A percentile compares a stretch with the other conserved stretches of the same genome.
Conservation (phyloP, 2,888 invertebrate species). For the Orthosia gracilis region DNA sequence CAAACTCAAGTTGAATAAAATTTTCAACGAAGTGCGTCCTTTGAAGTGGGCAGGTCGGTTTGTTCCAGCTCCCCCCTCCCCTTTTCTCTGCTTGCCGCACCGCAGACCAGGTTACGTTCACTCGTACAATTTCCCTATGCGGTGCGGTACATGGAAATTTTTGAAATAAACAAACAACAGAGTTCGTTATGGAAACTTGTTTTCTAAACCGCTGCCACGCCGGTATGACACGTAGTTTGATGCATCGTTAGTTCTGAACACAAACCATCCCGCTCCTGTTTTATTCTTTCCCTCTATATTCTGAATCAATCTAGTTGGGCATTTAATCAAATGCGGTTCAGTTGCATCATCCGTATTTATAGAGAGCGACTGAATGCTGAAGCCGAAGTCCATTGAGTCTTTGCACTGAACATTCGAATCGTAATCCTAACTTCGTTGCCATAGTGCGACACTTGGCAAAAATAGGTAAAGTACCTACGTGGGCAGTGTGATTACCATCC, state of each 20-base stretch:
- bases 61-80: slow-evolving; percentile 21
- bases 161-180: slow-evolving; percentile 55
- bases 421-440: not conserved
- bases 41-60: slow-evolving; percentile 71
- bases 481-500: not conserved
- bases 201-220: slow-evolving; percentile 29
- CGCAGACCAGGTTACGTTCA: slow-evolving; percentile 58
- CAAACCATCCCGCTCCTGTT: slow-evolving; percentile 22
- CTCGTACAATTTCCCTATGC: slow-evolving; percentile 47
- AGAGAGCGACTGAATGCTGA: not conserved
- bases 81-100: not conserved
- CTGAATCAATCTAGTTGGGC: slow-evolving; percentile 6
- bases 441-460: not conserved
- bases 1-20: slow-evolving; percentile 71
- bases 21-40: slow-evolving; percentile 64
- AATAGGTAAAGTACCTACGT: not conserved
- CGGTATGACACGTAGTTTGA: slow-evolving; percentile 33
- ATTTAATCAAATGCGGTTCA: slow-evolving; percentile 26
- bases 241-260: slow-evolving; percentile 46
- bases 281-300: slow-evolving; percentile 26
- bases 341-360: slow-evolving; percentile 17
- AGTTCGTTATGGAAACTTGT: slow-evolving; percentile 52
- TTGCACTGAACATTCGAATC: not conserved
- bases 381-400: slow-evolving; percentile 7
- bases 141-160: slow-evolving; percentile 52